Base-by-base conservation (phyloP, 1,140 invertebrate species). In the Eumeta japonica region DNA sequence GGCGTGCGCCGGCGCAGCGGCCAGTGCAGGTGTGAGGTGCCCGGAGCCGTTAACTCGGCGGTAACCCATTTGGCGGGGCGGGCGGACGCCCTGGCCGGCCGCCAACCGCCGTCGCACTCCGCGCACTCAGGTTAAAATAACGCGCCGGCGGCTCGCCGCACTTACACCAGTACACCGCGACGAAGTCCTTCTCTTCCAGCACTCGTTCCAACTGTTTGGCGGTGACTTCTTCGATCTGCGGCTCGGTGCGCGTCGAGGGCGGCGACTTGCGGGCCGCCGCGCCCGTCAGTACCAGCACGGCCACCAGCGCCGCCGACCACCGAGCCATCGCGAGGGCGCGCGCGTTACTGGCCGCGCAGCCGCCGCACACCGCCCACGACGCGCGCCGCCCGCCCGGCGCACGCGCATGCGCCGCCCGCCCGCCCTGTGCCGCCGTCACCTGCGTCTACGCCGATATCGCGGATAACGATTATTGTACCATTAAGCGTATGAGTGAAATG, bases 121-220 rank as follows among this genome's bases (percentile, higher is more conserved):
- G 43, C 37, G 47, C 37, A 14, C 16, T 35, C 46, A 32, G 32
- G 39, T 34, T 38, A 45, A 41, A 45, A 42, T 44, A 44, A 37
- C 32, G 46, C 37, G 35, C 47, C 50, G 48, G 37, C 31, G 46
- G 46, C 41, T 33, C 41, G 39, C 43, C 44, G 43, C 75, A 89
- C 92, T 94, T 90, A 95, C 92, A 94, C 89, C 92, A 94, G 78
- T 89, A 93, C 59, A 94, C 91, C 58, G 91, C 92, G 61, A 94
- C 89, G 80, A 89, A 93, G 76, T 93, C 90, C 81, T 92, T 92
- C 51, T 91, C 87, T 63, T 87, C 84, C 56, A 94, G 81, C 41
- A 93, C 79, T 59, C 87, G 83, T 64, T 93, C 90, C 68, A 94
- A 83, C 77, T 92, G 89, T 73, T 93, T 92, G 59, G 88, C 84